Evolutionary conservation across 2,113 vertebrate species (phyloP).

Genomic region (Rhodinocichla rosea): DNA sequence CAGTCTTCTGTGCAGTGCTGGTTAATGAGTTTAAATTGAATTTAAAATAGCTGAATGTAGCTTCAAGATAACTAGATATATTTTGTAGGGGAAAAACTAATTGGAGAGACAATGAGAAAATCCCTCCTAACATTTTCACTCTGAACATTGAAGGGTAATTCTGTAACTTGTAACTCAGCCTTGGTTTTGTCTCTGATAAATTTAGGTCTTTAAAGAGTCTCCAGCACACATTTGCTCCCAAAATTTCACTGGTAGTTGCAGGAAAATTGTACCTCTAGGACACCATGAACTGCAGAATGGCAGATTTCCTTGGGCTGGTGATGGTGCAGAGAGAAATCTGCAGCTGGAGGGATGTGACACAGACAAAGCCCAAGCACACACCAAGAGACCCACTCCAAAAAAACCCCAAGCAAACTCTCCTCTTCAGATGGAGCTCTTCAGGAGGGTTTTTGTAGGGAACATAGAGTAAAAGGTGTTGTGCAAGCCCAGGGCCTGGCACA

Average conservation of each 20-base stretch:
- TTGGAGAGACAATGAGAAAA: background rate
- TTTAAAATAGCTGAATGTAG: background rate
- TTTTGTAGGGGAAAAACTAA: background rate
- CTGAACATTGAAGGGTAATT: background rate
- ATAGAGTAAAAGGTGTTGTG: background rate
- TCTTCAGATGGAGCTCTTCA: background rate
- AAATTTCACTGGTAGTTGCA: background rate
- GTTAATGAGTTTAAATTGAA: background rate
- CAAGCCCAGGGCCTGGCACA: background rate
- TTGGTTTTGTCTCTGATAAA: background rate
- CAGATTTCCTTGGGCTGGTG: background rate
- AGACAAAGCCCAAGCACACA: background rate
- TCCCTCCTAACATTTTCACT: background rate
- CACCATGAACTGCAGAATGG: background rate
- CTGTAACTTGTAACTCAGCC: background rate
- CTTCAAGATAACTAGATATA: background rate
- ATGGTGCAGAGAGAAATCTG: background rate
- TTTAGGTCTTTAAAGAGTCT: background rate
- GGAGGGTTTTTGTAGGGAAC: background rate
- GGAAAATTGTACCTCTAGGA: background rate
- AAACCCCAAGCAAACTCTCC: background rate
- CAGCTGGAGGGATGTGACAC: background rate
- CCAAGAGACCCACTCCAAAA: background rate
- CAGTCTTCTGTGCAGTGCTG: background rate
- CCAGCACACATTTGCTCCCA: background rate